Base-by-base conservation (phyloP, 2,797 vertebrate genomes). In the Eulemur mongoz region DNA sequence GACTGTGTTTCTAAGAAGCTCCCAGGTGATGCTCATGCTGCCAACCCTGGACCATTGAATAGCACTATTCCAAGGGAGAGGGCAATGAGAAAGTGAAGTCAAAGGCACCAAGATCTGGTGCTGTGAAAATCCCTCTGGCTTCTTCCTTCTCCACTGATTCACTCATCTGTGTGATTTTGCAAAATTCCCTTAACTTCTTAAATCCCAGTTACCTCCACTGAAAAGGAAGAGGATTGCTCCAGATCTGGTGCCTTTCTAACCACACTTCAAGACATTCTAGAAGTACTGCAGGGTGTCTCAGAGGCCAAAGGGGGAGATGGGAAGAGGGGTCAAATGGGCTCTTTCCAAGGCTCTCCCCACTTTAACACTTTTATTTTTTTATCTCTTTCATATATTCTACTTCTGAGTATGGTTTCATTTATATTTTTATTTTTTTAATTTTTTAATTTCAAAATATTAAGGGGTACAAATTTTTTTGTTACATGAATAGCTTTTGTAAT, bases 371-470 rank as follows among this genome's bases (percentile, higher is more conserved):
- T 89, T 11, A 40, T 40, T 40, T 40, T 75, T 79, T 93, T 61
- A 81, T 92, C 35, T 88, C 35, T 80, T 93, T 92, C 50, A 92
- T 88, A 59, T 57, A 70, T 75, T 83, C 43, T 25, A 81, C 35
- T 95, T 92, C 32, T 78, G 88, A 90, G 43, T 50, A 54, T 65
- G 54, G 30, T 65, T 94, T 95, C n/a, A 65, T 54, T 89, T 90
- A 38, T 63, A 25, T 23, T 65, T 65, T 65, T 17, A 15, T 32
- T n/a, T 61, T 61, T 59, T 54, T 7, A 52, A 17, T 63, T 65
- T 65, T 65, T 65, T n/a, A n/a, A 67, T n/a, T 67, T 67, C 63
- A 35, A 67, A 67, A 67, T 18, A 67, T n/a, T 67, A 10, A 67
- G 32, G 63, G 63, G 32, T 67, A 35, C 15, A n/a, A 20, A 10